Evolutionary conservation across 1,140 invertebrate species (phyloP).

Genomic region (Drosophila leontia): DNA sequence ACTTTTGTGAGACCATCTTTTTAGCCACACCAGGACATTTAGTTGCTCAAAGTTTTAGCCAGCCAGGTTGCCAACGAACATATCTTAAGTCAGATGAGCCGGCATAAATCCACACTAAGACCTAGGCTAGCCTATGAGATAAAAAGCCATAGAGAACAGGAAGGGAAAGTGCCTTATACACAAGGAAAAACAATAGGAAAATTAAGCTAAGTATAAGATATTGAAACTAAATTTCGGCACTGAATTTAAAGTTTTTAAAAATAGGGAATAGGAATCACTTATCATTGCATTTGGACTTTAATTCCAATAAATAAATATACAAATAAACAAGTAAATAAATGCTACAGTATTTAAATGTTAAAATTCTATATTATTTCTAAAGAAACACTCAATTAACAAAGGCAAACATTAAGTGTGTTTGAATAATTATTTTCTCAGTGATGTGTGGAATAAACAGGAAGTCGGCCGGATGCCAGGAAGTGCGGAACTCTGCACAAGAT

Average conservation of each 20-base stretch:
- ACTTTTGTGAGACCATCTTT: conserved; percentile 24
- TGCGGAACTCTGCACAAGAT: conserved; percentile 33
- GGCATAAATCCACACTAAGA: conserved; percentile 47
- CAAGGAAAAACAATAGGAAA: neutral
- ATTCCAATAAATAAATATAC: neutral
- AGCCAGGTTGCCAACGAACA: conserved; percentile 17
- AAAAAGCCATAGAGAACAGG: conserved; percentile 15
- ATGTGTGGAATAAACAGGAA: conserved; percentile 12
- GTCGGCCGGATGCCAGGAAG: conserved; percentile 26
- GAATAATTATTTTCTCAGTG: conserved; percentile 4
- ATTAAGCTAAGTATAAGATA: neutral
- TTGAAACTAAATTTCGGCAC: neutral
- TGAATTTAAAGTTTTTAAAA: neutral
- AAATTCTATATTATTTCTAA: neutral
- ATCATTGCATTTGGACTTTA: too few relatives aligned
- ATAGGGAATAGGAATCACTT: neutral
- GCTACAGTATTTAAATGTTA: neutral
- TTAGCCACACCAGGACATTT: conserved; percentile 39
- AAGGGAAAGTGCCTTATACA: neutral
- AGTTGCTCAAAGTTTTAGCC: conserved; percentile 54
- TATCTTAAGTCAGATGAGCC: conserved; percentile 41
- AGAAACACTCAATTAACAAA: neutral
- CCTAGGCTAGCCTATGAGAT: conserved; percentile 26
- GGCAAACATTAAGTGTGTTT: neutral
- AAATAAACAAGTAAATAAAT: neutral